Evolutionary conservation across 2,888 invertebrate species (phyloP).

Genomic region (Ommatoiulus sabulosus): DNA sequence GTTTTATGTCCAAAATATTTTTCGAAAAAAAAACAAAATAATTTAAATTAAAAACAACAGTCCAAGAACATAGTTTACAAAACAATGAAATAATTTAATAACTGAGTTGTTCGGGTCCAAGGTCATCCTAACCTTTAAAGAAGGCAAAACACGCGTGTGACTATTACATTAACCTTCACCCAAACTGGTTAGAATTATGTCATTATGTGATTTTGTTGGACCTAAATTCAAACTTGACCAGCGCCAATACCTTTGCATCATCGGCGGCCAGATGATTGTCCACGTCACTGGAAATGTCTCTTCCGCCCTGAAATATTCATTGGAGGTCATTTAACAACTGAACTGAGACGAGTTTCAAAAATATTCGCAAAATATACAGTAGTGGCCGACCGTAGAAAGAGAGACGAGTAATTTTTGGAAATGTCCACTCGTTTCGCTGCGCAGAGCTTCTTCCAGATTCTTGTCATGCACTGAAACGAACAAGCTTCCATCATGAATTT

Average conservation of each 20-base stretch:
- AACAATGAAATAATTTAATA: too few relatives aligned
- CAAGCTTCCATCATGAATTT: constrained; percentile 59
- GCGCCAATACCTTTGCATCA: constrained; percentile 84
- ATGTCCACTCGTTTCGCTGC: constrained; percentile 89
- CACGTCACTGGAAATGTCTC: constrained; percentile 82
- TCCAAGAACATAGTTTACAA: too few relatives aligned
- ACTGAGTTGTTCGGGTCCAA: too few relatives aligned
- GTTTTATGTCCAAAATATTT: too few relatives aligned
- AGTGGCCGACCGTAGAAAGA: constrained; percentile 75
- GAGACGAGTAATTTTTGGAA: constrained; percentile 92
- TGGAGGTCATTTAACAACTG: not conserved
- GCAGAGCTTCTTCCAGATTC: constrained; percentile 84
- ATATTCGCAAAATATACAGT: not conserved
- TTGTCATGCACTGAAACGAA: constrained; percentile 79
- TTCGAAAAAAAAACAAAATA: too few relatives aligned
- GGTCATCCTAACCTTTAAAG: too few relatives aligned
- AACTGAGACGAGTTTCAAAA: not conserved
- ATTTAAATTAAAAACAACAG: too few relatives aligned
- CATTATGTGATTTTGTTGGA: not conserved
- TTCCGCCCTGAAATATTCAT: constrained; percentile 72
- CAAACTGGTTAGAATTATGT: too few relatives aligned
- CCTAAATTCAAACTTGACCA: too few relatives aligned
- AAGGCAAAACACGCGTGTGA: too few relatives aligned
- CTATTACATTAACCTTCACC: too few relatives aligned
- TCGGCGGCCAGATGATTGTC: constrained; percentile 79